Conservation (phyloP, 2,113 vertebrate species). For the Ptyas mucosa region DNA sequence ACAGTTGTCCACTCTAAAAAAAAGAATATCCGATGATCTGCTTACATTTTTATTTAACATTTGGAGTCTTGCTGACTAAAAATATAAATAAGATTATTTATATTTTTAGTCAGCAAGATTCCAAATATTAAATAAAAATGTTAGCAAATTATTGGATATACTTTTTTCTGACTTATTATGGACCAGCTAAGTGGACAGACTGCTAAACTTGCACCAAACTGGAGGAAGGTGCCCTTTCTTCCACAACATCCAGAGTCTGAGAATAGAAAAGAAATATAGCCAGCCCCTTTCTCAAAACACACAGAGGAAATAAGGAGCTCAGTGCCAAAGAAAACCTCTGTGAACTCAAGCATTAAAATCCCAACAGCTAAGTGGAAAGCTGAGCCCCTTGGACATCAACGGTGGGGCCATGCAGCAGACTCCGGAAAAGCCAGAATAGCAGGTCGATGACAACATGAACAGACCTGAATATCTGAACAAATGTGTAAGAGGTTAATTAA, state of each 20-base stretch:
- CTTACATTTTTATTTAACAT: background rate
- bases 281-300: background rate
- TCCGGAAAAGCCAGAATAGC: background rate
- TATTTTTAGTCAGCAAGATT: background rate
- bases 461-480: slow-evolving; percentile 12
- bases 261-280: slow-evolving; percentile 18
- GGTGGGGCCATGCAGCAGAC: background rate
- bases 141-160: background rate
- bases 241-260: background rate
- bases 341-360: slow-evolving; percentile 38
- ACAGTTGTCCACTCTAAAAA: background rate
- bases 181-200: background rate
- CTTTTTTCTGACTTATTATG: background rate
- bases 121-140: background rate
- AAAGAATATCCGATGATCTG: background rate
- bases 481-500: slow-evolving; percentile 25
- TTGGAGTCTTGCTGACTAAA: background rate
- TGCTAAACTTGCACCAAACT: background rate
- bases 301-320: slow-evolving; percentile 21
- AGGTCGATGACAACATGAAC: background rate
- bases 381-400: slow-evolving; percentile 33
- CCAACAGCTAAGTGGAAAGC: slow-evolving; percentile 1
- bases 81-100: background rate
- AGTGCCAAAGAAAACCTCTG: slow-evolving; percentile 48
- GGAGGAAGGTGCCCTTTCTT: background rate